phyloP scores from a whole-genome alignment of 2,113 vertebrate genomes.

The Catharus fuscescens region DNA sequence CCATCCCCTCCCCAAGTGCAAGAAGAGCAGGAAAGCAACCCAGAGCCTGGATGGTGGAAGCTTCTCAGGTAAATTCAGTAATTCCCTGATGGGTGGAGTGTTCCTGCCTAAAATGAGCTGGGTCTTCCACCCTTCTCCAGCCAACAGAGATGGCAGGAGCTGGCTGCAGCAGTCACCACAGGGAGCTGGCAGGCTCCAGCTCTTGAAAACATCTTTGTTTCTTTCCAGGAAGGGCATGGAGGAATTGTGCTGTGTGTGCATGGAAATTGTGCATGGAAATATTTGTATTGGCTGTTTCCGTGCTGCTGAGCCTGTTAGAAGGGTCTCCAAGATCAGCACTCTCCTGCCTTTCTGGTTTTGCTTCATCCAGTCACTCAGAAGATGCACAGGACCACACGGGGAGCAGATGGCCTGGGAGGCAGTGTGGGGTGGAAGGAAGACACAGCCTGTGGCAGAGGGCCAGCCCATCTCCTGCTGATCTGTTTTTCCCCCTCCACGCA shows the following conservation, averaged over 20 bases:
- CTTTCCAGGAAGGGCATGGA: slow-evolving; percentile 9
- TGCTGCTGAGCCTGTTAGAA: neutral
- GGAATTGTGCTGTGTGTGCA: rapidly evolving
- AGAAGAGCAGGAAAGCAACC: neutral
- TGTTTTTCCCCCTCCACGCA: rapidly evolving
- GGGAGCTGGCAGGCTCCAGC: neutral
- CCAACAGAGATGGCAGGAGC: neutral
- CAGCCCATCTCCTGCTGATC: neutral
- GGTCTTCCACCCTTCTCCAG: neutral
- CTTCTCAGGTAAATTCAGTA: slow-evolving; percentile 10
- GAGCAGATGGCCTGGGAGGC: neutral
- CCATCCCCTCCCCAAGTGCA: neutral
- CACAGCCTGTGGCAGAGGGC: neutral
- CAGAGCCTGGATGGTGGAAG: neutral
- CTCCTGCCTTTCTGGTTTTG: neutral
- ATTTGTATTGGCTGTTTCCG: neutral
- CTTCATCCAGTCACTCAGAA: neutral
- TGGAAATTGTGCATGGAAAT: neutral
- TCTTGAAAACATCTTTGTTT: neutral
- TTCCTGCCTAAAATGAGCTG: neutral
- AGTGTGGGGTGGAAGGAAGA: neutral
- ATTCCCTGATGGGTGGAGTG: neutral
- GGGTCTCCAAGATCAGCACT: slow-evolving; percentile 48
- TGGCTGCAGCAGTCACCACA: neutral
- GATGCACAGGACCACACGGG: neutral